A percentile compares a stretch with the other conserved stretches of the same genome.
phyloP scores from a whole-genome alignment of 2,888 invertebrate species.

The Drosophila mimica region DNA sequence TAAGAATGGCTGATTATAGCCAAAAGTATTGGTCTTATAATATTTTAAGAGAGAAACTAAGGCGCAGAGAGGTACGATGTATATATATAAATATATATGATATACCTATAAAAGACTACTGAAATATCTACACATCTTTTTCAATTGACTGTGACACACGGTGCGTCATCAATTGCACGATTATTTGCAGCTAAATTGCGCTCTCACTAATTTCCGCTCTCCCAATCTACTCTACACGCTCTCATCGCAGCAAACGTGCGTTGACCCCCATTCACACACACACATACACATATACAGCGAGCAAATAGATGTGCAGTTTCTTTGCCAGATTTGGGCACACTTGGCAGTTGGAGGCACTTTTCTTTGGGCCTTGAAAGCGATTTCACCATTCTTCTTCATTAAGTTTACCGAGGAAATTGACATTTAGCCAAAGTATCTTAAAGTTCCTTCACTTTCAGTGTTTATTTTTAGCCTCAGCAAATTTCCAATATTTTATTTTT shows the following conservation, averaged over 20 bases:
- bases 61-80: constrained; percentile 32
- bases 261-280: constrained; percentile 55
- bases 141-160: constrained; percentile 32
- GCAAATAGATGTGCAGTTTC: constrained; percentile 38
- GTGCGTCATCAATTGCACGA: constrained; percentile 49
- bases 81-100: background rate
- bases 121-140: constrained; percentile 16
- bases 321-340: constrained; percentile 50
- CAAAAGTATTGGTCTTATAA: constrained; percentile 43
- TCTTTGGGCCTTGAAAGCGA: constrained; percentile 52
- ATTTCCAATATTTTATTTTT: background rate
- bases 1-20: constrained; percentile 26
- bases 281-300: constrained; percentile 3
- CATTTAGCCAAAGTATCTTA: constrained; percentile 59
- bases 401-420: constrained; percentile 30
- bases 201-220: constrained; percentile 3
- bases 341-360: constrained; percentile 24
- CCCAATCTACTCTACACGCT: background rate
- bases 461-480: constrained; percentile 38
- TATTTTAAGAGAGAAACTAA: constrained; percentile 19
- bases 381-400: constrained; percentile 33
- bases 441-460: constrained; percentile 46
- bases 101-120: background rate
- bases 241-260: constrained; percentile 43
- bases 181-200: constrained; percentile 19